phyloP scores from a whole-genome alignment of 2,113 vertebrate species.

The Callocephalon fimbriatum region DNA sequence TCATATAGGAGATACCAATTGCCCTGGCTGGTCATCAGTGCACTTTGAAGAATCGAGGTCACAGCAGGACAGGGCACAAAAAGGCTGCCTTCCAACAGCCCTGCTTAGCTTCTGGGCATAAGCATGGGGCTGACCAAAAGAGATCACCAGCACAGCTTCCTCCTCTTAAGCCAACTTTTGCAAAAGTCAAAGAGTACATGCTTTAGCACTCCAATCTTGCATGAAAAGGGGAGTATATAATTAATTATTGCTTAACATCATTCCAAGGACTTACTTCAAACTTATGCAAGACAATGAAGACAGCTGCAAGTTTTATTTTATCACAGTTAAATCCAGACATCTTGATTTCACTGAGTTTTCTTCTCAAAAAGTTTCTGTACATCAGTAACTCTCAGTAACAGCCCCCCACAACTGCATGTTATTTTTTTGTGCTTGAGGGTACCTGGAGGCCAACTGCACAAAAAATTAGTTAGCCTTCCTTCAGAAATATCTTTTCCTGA shows the following conservation, averaged over 20 bases:
- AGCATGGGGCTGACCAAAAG: not conserved
- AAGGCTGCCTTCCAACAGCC: not conserved
- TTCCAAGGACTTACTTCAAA: not conserved
- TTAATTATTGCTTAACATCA: not conserved
- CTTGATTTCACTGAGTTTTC: not conserved
- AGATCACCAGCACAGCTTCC: not conserved
- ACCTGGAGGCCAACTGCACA: not conserved
- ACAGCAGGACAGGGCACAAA: not conserved
- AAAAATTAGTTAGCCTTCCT: not conserved
- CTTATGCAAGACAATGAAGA: not conserved
- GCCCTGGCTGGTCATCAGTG: not conserved
- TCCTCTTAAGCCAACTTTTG: not conserved
- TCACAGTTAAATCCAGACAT: not conserved
- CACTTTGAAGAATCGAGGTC: not conserved
- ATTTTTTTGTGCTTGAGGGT: not conserved
- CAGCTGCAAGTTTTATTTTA: not conserved
- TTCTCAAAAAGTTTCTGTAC: not conserved
- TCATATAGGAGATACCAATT: not conserved
- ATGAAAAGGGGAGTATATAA: not conserved
- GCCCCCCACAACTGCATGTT: not conserved
- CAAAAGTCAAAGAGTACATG: not conserved
- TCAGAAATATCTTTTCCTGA: not conserved
- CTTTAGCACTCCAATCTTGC: not conserved
- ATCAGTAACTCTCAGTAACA: not conserved
- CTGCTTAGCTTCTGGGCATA: fast-evolving